Conservation (phyloP, 2,888 invertebrate genomes). For the Drosophila algonquin region DNA sequence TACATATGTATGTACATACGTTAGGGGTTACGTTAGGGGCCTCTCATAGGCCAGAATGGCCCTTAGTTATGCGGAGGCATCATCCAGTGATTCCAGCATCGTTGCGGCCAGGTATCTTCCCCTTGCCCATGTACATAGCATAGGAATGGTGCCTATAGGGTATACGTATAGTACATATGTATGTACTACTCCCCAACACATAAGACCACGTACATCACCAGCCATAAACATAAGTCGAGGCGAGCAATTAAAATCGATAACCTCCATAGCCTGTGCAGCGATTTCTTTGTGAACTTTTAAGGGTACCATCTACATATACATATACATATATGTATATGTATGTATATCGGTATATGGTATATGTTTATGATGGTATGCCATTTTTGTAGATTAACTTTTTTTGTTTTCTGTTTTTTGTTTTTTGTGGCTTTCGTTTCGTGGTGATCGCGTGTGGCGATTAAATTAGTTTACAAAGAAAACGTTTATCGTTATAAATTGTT, state of each 20-base stretch:
- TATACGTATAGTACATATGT: no score
- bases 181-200: no score
- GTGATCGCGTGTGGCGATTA: slow-evolving; percentile 53
- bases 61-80: no score
- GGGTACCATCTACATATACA: slow-evolving; percentile 2
- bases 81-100: no score
- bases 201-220: not conserved
- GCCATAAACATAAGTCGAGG: not conserved
- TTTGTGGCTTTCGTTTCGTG: slow-evolving; percentile 45
- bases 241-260: not conserved
- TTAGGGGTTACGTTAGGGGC: no score
- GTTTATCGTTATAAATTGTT: slow-evolving; percentile 48
- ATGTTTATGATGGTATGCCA: slow-evolving; percentile 12
- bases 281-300: slow-evolving; percentile 14
- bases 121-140: no score
- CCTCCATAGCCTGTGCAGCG: not conserved
- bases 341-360: no score
- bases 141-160: not conserved
- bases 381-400: slow-evolving; percentile 38
- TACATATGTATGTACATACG: no score
- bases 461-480: slow-evolving; percentile 37
- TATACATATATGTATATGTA: no score
- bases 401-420: slow-evolving; percentile 1
- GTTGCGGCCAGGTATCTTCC: no score
- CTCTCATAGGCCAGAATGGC: no score